Percentiles rank a stretch among this genome's conserved stretches.
Evolutionary conservation across 2,888 invertebrate species (phyloP).

Genomic region (Dione vanillae): DNA sequence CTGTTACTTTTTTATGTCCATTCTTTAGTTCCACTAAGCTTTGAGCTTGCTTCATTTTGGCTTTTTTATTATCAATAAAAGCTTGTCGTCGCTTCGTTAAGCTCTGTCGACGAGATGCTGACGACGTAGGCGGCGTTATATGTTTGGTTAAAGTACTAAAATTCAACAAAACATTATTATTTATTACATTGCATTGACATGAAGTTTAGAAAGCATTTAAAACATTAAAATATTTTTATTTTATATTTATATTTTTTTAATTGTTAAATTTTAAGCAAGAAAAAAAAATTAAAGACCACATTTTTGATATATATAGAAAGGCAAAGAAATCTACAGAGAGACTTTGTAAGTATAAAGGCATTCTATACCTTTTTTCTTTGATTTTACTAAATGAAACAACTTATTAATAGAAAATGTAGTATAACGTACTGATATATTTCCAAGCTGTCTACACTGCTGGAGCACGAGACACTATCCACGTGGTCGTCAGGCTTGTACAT

Average conservation of each 20-base stretch:
- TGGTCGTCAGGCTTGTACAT: conserved; percentile 85
- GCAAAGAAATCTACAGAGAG: too few species aligned
- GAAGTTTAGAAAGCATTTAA: neutral
- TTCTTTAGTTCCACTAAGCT: conserved; percentile 71
- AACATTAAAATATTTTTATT: too few species aligned
- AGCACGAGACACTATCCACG: conserved; percentile 79
- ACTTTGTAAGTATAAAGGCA: too few species aligned
- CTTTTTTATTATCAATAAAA: conserved; percentile 72
- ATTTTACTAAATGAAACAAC: neutral
- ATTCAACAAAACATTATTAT: conserved; percentile 40
- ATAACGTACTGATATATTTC: conserved; percentile 87
- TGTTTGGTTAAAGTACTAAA: conserved; percentile 88
- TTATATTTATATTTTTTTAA: too few species aligned
- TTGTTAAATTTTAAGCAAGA: too few species aligned
- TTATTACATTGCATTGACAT: neutral
- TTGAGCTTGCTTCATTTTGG: conserved; percentile 71
- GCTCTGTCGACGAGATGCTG: conserved; percentile 63
- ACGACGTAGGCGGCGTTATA: conserved; percentile 85
- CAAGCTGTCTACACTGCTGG: conserved; percentile 87
- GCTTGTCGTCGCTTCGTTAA: conserved; percentile 70
- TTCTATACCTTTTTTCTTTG: too few species aligned
- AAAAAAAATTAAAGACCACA: too few species aligned
- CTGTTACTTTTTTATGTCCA: conserved; percentile 64
- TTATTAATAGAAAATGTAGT: neutral
- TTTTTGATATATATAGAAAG: too few species aligned